Evolutionary conservation across 1,140 invertebrate species (phyloP), one percentile per base, ranked within the genome.

Genomic region (Drosophila tristis): DNA sequence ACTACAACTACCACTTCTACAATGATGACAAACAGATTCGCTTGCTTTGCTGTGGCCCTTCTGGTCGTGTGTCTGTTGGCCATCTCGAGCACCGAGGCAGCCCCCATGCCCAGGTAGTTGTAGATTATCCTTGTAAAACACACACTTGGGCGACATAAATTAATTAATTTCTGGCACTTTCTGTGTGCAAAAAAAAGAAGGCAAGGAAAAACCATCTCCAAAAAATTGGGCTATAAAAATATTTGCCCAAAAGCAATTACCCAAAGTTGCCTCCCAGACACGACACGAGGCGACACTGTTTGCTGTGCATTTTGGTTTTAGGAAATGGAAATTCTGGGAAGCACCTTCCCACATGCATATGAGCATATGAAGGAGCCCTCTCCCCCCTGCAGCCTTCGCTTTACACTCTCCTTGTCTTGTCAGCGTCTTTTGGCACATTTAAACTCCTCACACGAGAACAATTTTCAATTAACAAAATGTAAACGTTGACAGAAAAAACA

Each of bases 81-180:
- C 45, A 74, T 91, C 39, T 85, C 91, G n/a, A 78, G 71, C 61
- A 75, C 64, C 44, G 85, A 91, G 16, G 85, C 77, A 20, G 91
- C 91, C 16, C 91, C 91, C 60, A 92, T 91, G 91, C 91, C 91
- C 89, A 92, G 91, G 91, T 92, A 92, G 91, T 92, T 78, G 91
- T 87, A 80, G 25, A 78, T 63, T 62, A 57, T 45, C 50, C n/a
- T n/a, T 7, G 44, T 29, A 20, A 20, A 20, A 23, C 29, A 47
- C 39, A 44, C 31, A 44, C 55, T 51, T 25, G 58, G 35, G 8
- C n/a, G 44, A 63, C 47, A 68, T 74, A 61, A 77, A 26, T 71
- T 73, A 82, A 87, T 82, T 87, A 79, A 79, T 70, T 87, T 76
- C 42, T 51, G 74, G 35, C 77, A 80, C 67, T 85, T 62, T 23